Evolutionary conservation across 2,113 vertebrate genomes (phyloP), one percentile per base, ranked within the genome.

Genomic region (Ptychochromis oligacanthus): DNA sequence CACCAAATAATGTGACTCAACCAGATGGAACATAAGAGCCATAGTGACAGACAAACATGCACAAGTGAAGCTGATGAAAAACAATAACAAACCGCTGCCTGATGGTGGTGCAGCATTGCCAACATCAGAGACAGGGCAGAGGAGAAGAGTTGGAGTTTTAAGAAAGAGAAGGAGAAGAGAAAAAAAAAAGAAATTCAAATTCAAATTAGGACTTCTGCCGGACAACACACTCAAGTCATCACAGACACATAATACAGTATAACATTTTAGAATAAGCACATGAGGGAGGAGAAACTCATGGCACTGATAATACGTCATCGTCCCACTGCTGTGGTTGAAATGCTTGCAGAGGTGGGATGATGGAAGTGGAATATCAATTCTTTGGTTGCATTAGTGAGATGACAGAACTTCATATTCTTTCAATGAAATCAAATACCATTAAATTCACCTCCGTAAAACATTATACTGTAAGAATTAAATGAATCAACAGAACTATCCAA

Each of bases 61-160:
- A 92, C 54, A 83, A 91, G 90, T 91, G 85, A 93, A 93, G 93
- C 92, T 87, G 93, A 95, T 94, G 93, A 96, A 91, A 94, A 96
- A 93, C 87, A 90, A 91, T 88, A 95, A 98, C 97, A 92, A 97
- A 99, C 97, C 97, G 97, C 97, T 88, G 97, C 96, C 97, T 98
- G 97, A 93, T 95, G 91, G 92, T 94, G 92, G 91, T 79, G 91
- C 93, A 95, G 94, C 77, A 94, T 95, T 95, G 95, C 84, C 97
- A 95, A 95, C 96, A 93, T 96, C 95, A 94, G 95, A 92, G 88
- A 93, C 92, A 94, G 93, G 80, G 89, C 70, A 91, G 92, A 90
- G 84, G 75, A 86, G 93, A 89, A 85, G 84, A 85, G 81, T 91
- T 81, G 84, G 79, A 67, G 83, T 90, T 94, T 85, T 93, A 88